Conservation (phyloP, 2,113 vertebrate species). For the Gnathonemus echidnorhynchus region DNA sequence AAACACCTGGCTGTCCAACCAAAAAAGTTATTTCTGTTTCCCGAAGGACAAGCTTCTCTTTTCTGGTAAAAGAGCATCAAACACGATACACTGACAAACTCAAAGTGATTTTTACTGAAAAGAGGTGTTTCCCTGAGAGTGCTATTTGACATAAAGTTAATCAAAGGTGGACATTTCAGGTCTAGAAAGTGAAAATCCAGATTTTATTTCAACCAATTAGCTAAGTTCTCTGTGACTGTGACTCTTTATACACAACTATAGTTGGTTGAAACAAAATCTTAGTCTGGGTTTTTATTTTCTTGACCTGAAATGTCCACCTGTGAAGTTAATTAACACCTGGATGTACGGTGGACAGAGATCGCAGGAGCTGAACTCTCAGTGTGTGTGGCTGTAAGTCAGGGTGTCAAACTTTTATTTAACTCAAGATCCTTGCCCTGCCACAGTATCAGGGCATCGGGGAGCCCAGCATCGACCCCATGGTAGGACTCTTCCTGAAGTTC, state of each 20-base stretch:
- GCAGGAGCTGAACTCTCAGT: no score
- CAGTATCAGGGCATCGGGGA: constrained; percentile 84
- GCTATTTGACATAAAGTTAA: neutral
- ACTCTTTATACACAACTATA: neutral
- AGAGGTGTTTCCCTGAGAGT: neutral
- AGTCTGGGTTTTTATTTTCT: neutral
- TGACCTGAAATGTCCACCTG: neutral
- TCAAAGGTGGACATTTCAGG: neutral
- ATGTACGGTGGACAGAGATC: no score
- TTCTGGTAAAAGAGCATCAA: neutral
- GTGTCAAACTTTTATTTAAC: no score
- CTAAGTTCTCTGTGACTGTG: neutral
- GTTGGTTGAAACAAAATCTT: neutral
- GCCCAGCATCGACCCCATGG: constrained; percentile 83
- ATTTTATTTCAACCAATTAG: neutral
- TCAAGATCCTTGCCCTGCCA: constrained; percentile 14
- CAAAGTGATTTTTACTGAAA: neutral
- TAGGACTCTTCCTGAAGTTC: constrained; percentile 87
- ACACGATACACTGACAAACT: neutral
- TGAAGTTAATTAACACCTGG: neutral
- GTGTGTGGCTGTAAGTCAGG: no score
- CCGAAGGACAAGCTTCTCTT: neutral
- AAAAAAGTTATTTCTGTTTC: neutral
- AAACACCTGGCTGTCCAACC: neutral
- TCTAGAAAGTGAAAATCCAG: neutral